A percentile compares a stretch with the other conserved stretches of the same genome.
These are phyloP conservation scores for Platanista minor DNA, from an alignment of 2,113 vertebrate genomes.

Conservation along the genomic window DNA sequence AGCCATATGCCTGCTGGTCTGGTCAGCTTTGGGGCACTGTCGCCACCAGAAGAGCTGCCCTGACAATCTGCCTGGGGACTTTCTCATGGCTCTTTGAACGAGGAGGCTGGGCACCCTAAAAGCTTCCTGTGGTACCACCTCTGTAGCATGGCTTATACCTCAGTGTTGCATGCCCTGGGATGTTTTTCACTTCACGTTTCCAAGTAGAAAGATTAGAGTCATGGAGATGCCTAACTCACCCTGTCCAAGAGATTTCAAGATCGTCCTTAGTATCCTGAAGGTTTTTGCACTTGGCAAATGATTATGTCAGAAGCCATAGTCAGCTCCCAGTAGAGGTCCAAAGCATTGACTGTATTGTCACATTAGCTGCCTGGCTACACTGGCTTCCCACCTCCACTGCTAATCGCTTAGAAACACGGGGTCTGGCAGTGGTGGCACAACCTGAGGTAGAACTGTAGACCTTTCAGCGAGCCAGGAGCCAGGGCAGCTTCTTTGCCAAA, in stretches of 20 bases:
- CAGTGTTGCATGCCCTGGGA: background rate
- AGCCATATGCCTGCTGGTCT: background rate
- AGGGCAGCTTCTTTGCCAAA: conserved; percentile 61
- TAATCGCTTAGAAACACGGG: conserved; percentile 37
- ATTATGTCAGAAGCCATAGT: background rate
- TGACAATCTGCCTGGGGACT: background rate
- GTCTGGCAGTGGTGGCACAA: background rate
- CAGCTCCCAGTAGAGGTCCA: conserved; percentile 4
- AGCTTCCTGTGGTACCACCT: background rate
- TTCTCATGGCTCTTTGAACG: background rate
- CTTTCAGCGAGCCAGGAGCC: conserved; percentile 54
- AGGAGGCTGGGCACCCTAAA: background rate
- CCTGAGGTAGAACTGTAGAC: conserved; percentile 11
- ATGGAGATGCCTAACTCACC: conserved; percentile 11
- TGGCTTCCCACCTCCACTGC: background rate
- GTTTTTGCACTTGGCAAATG: conserved; percentile 5
- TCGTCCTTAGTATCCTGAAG: conserved; percentile 8
- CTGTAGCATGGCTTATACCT: background rate
- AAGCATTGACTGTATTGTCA: background rate
- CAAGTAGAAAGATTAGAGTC: background rate
- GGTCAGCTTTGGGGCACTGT: background rate
- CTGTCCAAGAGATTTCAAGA: background rate
- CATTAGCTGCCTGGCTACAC: background rate
- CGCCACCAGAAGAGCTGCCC: background rate
- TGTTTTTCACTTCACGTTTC: background rate